phyloP scores from a whole-genome alignment of 2,113 vertebrate species.

The Chaetorhynchus papuensis region DNA sequence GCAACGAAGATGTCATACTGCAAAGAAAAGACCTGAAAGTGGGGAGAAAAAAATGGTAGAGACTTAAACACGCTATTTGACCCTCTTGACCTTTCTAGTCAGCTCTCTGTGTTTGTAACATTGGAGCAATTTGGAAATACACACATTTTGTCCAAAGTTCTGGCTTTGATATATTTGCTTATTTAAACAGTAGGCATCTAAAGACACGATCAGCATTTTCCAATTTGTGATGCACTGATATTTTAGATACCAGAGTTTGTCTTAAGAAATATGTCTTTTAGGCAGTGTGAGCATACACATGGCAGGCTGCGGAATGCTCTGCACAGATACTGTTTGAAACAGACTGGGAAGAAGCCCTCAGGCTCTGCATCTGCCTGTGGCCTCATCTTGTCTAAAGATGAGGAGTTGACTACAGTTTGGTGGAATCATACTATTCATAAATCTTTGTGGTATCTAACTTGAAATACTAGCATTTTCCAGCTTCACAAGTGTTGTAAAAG shows the following conservation, averaged over 20 bases:
- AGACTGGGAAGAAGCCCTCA: neutral
- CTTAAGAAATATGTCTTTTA: neutral
- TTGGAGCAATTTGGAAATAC: neutral
- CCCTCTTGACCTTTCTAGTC: neutral
- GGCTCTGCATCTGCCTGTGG: neutral
- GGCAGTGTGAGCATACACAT: neutral
- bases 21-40: neutral
- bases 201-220: neutral
- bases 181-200: neutral
- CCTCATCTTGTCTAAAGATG: neutral
- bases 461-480: neutral
- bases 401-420: neutral
- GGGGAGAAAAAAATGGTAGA: neutral
- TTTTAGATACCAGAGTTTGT: neutral
- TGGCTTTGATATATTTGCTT: neutral
- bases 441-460: neutral
- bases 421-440: neutral
- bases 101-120: neutral
- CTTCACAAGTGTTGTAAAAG: neutral
- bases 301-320: neutral
- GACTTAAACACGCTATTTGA: neutral
- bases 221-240: accelerated
- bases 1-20: neutral
- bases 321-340: neutral
- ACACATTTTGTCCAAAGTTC: neutral